These are phyloP conservation scores for Premnoplex brunnescens DNA, from an alignment of 2,797 vertebrate species.

Conservation along the genomic window DNA sequence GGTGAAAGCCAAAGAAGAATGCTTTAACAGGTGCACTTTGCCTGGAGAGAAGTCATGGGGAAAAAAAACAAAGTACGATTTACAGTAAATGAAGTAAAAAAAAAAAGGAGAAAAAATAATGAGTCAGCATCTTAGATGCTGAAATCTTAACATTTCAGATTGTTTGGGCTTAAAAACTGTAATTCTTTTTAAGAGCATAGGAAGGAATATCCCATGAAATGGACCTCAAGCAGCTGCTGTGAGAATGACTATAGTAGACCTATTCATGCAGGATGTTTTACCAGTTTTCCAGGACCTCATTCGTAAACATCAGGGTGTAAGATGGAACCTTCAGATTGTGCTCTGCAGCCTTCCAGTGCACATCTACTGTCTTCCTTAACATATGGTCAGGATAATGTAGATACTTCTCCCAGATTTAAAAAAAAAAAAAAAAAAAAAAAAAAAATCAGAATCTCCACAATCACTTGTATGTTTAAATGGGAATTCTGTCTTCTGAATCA, in stretches of 20 bases:
- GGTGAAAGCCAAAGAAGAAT: neutral
- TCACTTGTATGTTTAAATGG: neutral
- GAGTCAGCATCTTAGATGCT: neutral
- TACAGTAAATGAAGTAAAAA: neutral
- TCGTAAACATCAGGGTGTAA: neutral
- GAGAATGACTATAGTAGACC: neutral
- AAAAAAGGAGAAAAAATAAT: neutral
- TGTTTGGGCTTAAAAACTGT: neutral
- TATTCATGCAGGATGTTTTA: neutral
- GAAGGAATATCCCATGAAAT: neutral
- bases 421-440: neutral
- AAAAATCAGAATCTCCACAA: neutral
- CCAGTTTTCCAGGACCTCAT: neutral
- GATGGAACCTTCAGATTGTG: neutral
- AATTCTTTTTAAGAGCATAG: neutral
- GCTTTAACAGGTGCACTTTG: neutral
- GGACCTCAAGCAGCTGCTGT: neutral
- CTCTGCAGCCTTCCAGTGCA: neutral
- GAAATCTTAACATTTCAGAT: neutral
- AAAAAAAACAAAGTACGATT: neutral
- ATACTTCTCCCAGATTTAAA: neutral
- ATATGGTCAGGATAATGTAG: neutral
- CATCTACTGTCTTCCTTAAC: neutral
- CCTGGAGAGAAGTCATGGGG: neutral
- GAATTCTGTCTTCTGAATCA: neutral